Conservation (phyloP, 2,113 vertebrate species). For the Phrynocephalus versicolor region DNA sequence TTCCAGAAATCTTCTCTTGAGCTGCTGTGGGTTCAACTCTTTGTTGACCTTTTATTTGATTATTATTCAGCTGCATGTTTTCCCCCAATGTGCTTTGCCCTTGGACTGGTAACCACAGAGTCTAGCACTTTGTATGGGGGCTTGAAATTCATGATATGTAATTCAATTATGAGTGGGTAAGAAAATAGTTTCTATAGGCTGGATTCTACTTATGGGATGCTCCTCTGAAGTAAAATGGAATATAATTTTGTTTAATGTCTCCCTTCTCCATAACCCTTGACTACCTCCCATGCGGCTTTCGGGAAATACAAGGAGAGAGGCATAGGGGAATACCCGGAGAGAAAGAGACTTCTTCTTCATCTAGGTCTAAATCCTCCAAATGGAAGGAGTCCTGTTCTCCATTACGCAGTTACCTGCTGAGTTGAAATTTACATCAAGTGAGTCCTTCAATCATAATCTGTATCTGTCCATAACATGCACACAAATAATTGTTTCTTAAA, state of each 20-base stretch:
- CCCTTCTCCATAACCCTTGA: not conserved
- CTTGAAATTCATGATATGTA: no score
- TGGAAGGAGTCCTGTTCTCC: not conserved
- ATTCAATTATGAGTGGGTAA: not conserved
- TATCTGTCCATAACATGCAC: no score
- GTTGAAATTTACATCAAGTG: not conserved
- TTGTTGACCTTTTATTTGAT: no score
- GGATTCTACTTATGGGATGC: not conserved
- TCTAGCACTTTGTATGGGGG: no score
- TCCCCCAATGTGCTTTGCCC: no score
- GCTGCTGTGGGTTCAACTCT: no score
- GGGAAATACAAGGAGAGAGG: no score
- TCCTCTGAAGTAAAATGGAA: not conserved
- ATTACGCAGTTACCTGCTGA: not conserved
- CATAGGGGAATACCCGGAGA: not conserved
- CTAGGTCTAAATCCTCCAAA: not conserved
- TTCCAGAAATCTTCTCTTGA: no score
- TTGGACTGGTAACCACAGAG: no score
- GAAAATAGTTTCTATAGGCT: not conserved
- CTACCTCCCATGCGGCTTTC: not conserved
- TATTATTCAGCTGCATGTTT: no score
- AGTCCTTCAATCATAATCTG: not conserved
- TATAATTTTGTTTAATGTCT: no score
- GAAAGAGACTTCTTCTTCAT: not conserved
- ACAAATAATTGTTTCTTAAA: not conserved